Evolutionary conservation across 2,113 vertebrate genomes (phyloP), one percentile per base, ranked within the genome.

Genomic region (Eolophus roseicapilla): DNA sequence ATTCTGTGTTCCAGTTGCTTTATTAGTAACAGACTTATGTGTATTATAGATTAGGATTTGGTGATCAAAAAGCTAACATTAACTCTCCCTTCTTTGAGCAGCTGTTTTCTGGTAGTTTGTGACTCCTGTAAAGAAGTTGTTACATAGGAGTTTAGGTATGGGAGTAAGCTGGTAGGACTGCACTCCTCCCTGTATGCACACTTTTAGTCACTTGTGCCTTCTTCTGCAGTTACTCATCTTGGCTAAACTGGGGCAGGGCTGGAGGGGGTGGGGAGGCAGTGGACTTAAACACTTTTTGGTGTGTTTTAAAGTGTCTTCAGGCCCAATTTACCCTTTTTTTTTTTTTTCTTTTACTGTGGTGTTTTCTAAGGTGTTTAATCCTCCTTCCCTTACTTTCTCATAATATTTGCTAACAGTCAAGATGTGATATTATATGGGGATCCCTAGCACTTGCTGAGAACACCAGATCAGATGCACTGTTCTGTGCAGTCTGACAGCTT

Each of bases 401-500:
- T 64, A 60, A 39, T 70, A 91, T 84, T 74, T 91, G 44, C 43
- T 57, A 6, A 3, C 33, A 64, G 83, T 62, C 11, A 28, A 67
- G 83, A 20, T 76, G 76, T n/a, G n/a, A 8, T 59, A 33, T 65
- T 62, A 33, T 37, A 5, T 15, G 44, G 64, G 55, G 25, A 60
- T 89, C 62, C 82, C 43, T 52, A 86, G 11, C 52, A 16, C 68
- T 74, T 88, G 79, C 76, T 83, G 86, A 75, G 64, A 43, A 73
- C 79, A 65, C 46, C 69, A 79, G 86, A 20, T 76, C 55, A 82
- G 63, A 84, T 75, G 8, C 20, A 2, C 41, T 88, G 91, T 46
- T 92, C 50, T 91, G 69, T 84, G 93, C 55, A 47, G 83, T 95
- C 86, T 86, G 89, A 52, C 86, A 87, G 95, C 96, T 96, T 93